Evolutionary conservation across 1,140 invertebrate species (phyloP).

Genomic region (Ylistrum balloti): DNA sequence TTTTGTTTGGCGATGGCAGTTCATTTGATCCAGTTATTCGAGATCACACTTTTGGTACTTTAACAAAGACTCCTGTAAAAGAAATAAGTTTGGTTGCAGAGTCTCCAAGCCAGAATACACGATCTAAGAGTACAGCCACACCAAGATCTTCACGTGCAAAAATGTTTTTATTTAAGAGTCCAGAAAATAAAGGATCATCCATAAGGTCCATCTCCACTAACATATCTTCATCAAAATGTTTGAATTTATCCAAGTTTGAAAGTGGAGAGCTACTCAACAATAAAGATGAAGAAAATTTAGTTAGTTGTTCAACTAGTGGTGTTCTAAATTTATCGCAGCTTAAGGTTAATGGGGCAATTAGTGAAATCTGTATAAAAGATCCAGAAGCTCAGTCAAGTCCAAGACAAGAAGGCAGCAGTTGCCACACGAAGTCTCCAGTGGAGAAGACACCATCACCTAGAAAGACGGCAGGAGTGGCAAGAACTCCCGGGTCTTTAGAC

Average conservation of each 20-base stretch:
- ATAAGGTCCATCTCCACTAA: background rate
- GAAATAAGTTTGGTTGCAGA: slow-evolving; percentile 47
- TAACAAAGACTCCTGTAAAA: slow-evolving; percentile 41
- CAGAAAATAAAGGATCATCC: background rate
- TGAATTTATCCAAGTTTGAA: slow-evolving; percentile 12
- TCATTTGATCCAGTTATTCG: background rate
- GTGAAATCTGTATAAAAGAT: slow-evolving; percentile 41
- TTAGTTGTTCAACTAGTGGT: background rate
- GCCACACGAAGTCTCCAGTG: background rate
- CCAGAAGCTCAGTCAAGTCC: slow-evolving; percentile 13
- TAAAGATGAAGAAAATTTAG: background rate
- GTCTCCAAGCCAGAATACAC: slow-evolving; percentile 68
- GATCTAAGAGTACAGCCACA: slow-evolving; percentile 58
- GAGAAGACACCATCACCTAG: slow-evolving; percentile 70
- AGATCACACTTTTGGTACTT: background rate
- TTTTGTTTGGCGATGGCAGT: slow-evolving; percentile 46
- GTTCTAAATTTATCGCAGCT: background rate
- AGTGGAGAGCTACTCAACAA: background rate
- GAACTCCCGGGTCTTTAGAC: slow-evolving; percentile 69
- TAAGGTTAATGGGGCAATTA: background rate
- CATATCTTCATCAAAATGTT: background rate
- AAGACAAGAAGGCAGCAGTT: background rate
- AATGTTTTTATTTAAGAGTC: slow-evolving; percentile 14
- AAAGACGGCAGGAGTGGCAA: slow-evolving; percentile 49
- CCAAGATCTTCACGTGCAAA: slow-evolving; percentile 50